Percentiles rank a stretch among this genome's conserved stretches.
phyloP scores from a whole-genome alignment of 1,140 invertebrate genomes.

The Euwallacea fornicatus region DNA sequence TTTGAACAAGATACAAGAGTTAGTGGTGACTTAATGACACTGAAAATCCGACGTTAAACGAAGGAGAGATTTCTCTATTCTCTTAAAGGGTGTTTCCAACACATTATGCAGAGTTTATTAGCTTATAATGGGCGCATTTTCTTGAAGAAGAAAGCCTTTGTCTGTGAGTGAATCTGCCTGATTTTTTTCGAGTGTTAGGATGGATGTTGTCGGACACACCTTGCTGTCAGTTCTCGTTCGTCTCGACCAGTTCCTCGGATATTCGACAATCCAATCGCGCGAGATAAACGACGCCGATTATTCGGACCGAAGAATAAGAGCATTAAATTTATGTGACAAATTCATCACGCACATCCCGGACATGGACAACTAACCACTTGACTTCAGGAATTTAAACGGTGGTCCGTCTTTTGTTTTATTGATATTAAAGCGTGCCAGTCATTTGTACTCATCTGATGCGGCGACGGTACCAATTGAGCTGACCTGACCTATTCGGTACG shows the following conservation, averaged over 20 bases:
- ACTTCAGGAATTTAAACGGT: conserved; percentile 27
- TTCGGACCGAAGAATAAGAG: conserved; percentile 17
- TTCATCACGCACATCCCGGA: conserved; percentile 36
- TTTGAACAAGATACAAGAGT: not conserved
- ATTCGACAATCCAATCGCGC: not conserved
- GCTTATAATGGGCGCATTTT: conserved; percentile 30
- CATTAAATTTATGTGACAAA: conserved; percentile 30
- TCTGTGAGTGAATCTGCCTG: conserved; percentile 32
- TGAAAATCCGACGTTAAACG: not conserved
- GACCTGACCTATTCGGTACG: conserved; percentile 26
- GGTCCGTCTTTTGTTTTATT: conserved; percentile 28
- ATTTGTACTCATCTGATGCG: conserved; percentile 28
- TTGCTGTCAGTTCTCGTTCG: conserved; percentile 16
- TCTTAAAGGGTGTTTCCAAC: conserved; percentile 19
- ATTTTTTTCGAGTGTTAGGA: conserved; percentile 28
- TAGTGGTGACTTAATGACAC: not conserved
- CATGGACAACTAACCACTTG: conserved; percentile 32
- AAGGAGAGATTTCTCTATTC: not conserved
- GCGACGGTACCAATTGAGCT: conserved; percentile 32
- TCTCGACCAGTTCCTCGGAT: not conserved
- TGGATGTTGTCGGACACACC: conserved; percentile 29
- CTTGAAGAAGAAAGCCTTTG: conserved; percentile 29
- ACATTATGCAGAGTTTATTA: conserved; percentile 34
- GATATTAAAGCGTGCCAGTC: conserved; percentile 35
- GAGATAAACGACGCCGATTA: not conserved